phyloP scores from a whole-genome alignment of 1,140 invertebrate species.

The Hyles vespertilio region DNA sequence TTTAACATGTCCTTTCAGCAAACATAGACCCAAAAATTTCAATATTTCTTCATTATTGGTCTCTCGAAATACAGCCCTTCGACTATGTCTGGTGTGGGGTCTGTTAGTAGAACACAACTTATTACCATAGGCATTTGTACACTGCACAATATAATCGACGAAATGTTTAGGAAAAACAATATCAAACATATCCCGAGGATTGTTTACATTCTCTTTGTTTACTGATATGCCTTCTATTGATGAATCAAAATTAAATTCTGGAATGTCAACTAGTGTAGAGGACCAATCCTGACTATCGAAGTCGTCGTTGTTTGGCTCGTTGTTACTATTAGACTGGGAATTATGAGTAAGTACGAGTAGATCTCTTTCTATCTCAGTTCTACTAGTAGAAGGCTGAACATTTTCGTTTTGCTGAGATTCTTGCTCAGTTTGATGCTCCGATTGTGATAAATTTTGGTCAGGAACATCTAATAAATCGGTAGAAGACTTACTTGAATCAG shows the following conservation, averaged over 20 bases:
- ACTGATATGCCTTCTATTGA: constrained; percentile 16
- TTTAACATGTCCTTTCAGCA: constrained; percentile 33
- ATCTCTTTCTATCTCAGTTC: no score
- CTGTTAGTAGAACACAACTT: constrained; percentile 15
- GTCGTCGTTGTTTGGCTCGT: constrained; percentile 6
- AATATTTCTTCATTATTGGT: no score
- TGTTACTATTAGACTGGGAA: not conserved
- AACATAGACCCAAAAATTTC: constrained; percentile 32
- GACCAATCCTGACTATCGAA: no score
- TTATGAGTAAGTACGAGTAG: no score
- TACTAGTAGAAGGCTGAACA: constrained; percentile 1
- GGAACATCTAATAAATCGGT: not conserved
- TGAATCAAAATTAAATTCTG: no score
- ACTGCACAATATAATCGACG: constrained; percentile 27
- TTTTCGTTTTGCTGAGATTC: constrained; percentile 6
- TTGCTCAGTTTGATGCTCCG: not conserved
- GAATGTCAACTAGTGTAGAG: constrained; percentile 21
- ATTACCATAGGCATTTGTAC: constrained; percentile 25
- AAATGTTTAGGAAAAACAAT: constrained; percentile 23
- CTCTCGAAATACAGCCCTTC: constrained; percentile 20
- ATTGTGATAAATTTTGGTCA: not conserved
- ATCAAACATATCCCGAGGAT: constrained; percentile 22
- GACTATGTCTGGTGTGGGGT: constrained; percentile 22
- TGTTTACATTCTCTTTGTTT: constrained; percentile 18
- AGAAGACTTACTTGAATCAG: not conserved